Base-by-base conservation (phyloP, 92 coral and sea anemone species). In the Siderastrea radians region DNA sequence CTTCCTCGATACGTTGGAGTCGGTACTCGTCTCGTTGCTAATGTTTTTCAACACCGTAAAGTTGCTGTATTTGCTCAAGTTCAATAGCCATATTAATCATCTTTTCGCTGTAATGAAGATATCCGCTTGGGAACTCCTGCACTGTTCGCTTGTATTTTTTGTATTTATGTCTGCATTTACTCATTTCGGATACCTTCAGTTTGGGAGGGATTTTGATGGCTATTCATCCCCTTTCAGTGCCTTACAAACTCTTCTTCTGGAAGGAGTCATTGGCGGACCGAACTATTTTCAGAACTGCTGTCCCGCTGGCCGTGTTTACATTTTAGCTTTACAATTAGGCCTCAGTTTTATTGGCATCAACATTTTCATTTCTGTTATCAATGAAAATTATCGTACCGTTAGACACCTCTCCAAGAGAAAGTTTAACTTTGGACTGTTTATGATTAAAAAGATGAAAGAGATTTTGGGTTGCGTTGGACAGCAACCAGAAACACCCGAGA, bases 21-120 rank as follows among this genome's bases (percentile, higher is more conserved):
- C 89, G 38, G 72, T 62, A 1, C 63, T 87, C 1, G 59, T 91
- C 1, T 87, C 94, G 2, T 38, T 87, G 38, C 73, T 91, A 77
- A 87, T 91, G 60, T 91, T 87, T 58, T 79, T 91, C 63, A 87
- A 91, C 94, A 91, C 94, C 1, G 8, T 87, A 6, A 91, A 91
- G 87, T 68, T 91, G 59, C 75, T 91, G 49, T 80, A 80, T 68
- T 80, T 80, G 75, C 74, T 80, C 52, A 80, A 80, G 63, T 80
- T 80, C 38, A 80, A 67, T 7, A 68, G 19, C 48, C 64, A 80
- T 2, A 75, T 80, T 55, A 26, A 38, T 7, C 84, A 68, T 67
- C 44, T 80, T 46, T 80, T 80, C 49, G 26, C 51, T 43, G 74
- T 80, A 14, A 65, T 80, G 84, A 52, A 80, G 64, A 45, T 64